Base-by-base conservation (phyloP, 2,888 invertebrate genomes). In the Rotaria magnacalcarata region DNA sequence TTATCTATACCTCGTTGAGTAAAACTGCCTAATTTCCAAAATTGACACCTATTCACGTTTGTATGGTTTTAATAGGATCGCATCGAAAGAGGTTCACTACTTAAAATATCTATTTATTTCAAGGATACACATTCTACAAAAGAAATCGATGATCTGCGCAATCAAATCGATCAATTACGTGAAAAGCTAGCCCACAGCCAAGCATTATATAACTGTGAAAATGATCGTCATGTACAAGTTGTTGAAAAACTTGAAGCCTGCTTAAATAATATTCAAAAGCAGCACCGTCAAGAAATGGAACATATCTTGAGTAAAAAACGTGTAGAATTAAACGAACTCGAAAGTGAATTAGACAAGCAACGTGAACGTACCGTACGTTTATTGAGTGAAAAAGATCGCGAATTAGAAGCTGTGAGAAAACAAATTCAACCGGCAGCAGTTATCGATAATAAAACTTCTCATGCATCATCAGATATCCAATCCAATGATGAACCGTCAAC, bases 341-440 rank as follows among this genome's bases (percentile, higher is more conserved):
- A 86, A 86, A 75, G 74, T 41, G 84, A 86, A 60, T 19, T 86
- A 58, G 60, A 80, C 16, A 85, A 84, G 43, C 86, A 86, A 56
- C 47, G 86, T 50, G 86, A 86, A 60, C 84, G 86, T 24, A 86
- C 86, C 21, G 7, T 43, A 5, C 84, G 84, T 41, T 11, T 86
- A 19, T 54, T 86, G 75, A 34, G 41, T 43, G 86, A 86, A 75
- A 86, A 86, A 85, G 86, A 86, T 43, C 60, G 58, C n/a, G 84
- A 86, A 56, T 27, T 86, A 14, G 74, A 86, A 58, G 21, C 21
- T 34, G 41, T n/a, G 34, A 80, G 67, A 80, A 85, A n/a, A 67
- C 34, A 27, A 67, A 7, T 27, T 10, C 7, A n/a, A 11, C 27
- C 8, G 27, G 27, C 27, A 67, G 27, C 27, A 67, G 16, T 41